These are phyloP conservation scores for Cercocebus atys DNA, from an alignment of 2,113 vertebrate species.

Conservation along the genomic window DNA sequence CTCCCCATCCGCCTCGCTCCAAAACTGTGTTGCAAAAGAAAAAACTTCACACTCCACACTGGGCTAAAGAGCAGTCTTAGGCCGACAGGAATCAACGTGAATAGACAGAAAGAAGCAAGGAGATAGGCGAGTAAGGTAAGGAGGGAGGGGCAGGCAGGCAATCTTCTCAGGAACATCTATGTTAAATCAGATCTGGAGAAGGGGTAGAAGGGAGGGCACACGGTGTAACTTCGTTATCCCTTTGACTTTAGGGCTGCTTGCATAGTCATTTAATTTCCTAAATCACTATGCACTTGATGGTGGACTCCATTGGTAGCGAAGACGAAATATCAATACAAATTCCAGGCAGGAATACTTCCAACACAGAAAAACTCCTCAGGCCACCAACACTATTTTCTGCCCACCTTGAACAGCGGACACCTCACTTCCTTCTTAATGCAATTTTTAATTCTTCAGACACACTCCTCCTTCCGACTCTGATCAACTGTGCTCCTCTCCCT, in stretches of 20 bases:
- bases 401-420: not conserved
- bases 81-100: not conserved
- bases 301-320: not conserved
- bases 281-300: not conserved
- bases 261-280: not conserved
- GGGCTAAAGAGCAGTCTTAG: conserved; percentile 44
- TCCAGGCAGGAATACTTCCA: not conserved
- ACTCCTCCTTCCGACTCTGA: not conserved
- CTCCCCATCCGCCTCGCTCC: not conserved
- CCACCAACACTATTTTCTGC: not conserved
- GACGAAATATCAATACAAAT: not conserved
- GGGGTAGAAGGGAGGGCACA: not conserved
- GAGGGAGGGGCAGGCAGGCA: not conserved
- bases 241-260: not conserved
- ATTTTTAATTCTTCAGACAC: not conserved
- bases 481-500: not conserved
- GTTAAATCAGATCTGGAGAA: not conserved
- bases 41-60: conserved; percentile 31
- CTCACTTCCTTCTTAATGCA: not conserved
- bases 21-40: conserved; percentile 21
- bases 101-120: not conserved
- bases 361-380: not conserved
- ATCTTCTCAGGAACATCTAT: not conserved
- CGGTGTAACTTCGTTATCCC: not conserved
- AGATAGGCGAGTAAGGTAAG: not conserved